Conservation (phyloP, 2,888 invertebrate species). For the Thera obeliscata region DNA sequence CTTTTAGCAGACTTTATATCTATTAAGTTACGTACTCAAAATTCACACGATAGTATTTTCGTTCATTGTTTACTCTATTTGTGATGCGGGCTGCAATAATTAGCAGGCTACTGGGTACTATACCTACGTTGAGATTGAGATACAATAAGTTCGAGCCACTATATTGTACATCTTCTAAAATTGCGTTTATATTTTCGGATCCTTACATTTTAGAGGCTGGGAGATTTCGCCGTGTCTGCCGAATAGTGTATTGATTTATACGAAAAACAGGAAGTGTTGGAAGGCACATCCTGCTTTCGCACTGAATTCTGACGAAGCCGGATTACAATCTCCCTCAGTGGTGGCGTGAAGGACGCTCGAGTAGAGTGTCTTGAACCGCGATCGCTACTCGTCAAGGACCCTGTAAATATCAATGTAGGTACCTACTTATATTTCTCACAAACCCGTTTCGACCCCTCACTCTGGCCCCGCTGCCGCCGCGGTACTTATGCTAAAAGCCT, state of each 20-base stretch:
- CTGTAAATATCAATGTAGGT: slow-evolving; percentile 66
- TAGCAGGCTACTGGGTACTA: slow-evolving; percentile 4
- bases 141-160: slow-evolving; percentile 16
- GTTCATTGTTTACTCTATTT: slow-evolving; percentile 36
- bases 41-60: neutral
- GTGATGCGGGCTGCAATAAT: slow-evolving; percentile 22
- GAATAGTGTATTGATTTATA: slow-evolving; percentile 34
- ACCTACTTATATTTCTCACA: slow-evolving; percentile 46
- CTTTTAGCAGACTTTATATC: too few relatives aligned
- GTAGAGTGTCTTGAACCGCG: slow-evolving; percentile 60
- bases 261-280: slow-evolving; percentile 33
- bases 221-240: slow-evolving; percentile 26
- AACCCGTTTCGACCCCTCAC: slow-evolving; percentile 45
- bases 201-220: neutral
- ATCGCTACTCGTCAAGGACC: slow-evolving; percentile 58
- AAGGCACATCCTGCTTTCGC: slow-evolving; percentile 54
- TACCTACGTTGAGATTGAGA: neutral
- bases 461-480: slow-evolving; percentile 37
- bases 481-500: slow-evolving; percentile 53
- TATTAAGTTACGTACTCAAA: too few relatives aligned
- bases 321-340: slow-evolving; percentile 66
- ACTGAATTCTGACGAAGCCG: slow-evolving; percentile 50
- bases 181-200: neutral
- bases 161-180: neutral
- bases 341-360: slow-evolving; percentile 62